phyloP scores from a whole-genome alignment of 2,113 vertebrate genomes.

The Salvator merianae region DNA sequence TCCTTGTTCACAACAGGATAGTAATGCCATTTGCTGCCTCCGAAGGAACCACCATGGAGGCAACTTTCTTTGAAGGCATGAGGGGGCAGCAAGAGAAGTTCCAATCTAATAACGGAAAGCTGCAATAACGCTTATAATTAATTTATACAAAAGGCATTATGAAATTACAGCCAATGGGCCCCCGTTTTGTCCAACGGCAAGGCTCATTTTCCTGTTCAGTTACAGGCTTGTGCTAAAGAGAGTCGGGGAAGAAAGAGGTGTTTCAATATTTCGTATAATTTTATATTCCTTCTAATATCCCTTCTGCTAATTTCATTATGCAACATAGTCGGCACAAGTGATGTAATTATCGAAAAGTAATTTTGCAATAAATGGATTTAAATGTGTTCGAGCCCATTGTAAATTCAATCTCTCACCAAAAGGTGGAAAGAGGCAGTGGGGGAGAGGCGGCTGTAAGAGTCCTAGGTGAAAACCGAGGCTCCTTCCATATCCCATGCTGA shows the following conservation, averaged over 20 bases:
- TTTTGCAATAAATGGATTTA: constrained; percentile 86
- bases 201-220: constrained; percentile 72
- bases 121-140: constrained; percentile 79
- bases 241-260: constrained; percentile 60
- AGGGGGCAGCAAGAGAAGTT: constrained; percentile 65
- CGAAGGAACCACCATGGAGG: neutral
- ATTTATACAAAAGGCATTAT: constrained; percentile 81
- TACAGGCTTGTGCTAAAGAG: constrained; percentile 65
- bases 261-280: constrained; percentile 84
- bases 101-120: constrained; percentile 75
- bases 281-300: constrained; percentile 81
- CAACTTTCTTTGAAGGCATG: constrained; percentile 54
- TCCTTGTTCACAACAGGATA: rapidly evolving
- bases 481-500: constrained; percentile 1
- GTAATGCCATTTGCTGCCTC: neutral
- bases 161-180: constrained; percentile 71
- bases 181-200: constrained; percentile 63
- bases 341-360: constrained; percentile 87
- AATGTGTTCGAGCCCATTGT: constrained; percentile 78
- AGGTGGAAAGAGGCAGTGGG: constrained; percentile 65
- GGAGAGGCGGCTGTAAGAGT: constrained; percentile 40
- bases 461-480: constrained; percentile 66
- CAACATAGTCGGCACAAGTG: constrained; percentile 76
- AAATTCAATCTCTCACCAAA: constrained; percentile 78
- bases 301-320: constrained; percentile 84